Conservation (phyloP, 2,113 vertebrate species). For the Amazona vittata region DNA sequence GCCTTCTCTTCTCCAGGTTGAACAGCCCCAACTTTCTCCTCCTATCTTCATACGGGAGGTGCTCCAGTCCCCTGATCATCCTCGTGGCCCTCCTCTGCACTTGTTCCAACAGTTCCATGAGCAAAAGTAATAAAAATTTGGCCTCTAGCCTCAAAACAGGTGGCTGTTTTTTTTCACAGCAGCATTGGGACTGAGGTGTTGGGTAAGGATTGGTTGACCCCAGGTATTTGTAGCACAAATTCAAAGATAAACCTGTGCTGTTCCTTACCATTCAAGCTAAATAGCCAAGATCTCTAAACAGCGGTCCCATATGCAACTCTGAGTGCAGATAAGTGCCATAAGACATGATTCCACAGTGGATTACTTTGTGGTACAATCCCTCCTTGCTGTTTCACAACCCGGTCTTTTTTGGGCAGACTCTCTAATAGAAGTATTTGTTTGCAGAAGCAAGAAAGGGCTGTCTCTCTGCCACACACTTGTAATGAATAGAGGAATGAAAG, state of each 20-base stretch:
- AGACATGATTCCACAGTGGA: background rate
- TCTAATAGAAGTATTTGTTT: background rate
- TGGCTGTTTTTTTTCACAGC: background rate
- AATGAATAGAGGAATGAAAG: background rate
- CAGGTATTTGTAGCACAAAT: background rate
- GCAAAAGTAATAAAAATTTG: background rate
- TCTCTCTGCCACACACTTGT: background rate
- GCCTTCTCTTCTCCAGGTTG: too few species aligned
- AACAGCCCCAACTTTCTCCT: too few species aligned
- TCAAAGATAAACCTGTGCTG: background rate
- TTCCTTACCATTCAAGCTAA: background rate
- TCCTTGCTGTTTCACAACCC: background rate
- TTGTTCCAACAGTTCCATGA: background rate
- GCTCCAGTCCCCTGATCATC: too few species aligned
- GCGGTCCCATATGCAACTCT: accelerated
- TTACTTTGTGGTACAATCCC: background rate
- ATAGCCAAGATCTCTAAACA: background rate
- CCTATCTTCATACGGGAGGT: too few species aligned
- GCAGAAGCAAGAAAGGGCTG: background rate
- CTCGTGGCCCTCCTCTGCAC: too few species aligned
- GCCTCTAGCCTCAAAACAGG: background rate
- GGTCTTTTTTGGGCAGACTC: background rate
- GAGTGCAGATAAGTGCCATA: background rate
- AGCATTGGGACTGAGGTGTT: accelerated
- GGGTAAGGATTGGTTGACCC: background rate